Conservation (phyloP, 2,888 invertebrate genomes). For the Monopis laevigella region DNA sequence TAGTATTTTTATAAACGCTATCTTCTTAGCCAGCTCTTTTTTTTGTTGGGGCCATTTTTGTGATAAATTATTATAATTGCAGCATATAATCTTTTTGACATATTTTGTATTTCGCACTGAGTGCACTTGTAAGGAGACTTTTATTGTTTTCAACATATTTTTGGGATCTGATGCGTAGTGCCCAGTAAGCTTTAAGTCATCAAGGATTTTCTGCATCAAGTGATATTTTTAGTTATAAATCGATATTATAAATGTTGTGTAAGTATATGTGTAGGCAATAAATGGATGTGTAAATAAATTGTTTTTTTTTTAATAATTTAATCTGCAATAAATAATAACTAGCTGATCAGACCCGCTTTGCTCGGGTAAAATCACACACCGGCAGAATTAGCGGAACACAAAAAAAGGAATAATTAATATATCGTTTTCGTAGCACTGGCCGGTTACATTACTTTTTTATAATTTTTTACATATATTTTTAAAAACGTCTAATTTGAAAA, state of each 20-base stretch:
- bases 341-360: too few relatives aligned
- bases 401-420: too few relatives aligned
- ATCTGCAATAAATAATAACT: too few relatives aligned
- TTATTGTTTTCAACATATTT: not conserved
- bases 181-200: not conserved
- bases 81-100: not conserved
- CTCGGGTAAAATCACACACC: too few relatives aligned
- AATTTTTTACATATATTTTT: too few relatives aligned
- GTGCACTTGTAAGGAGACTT: not conserved
- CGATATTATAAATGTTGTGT: conserved; percentile 2
- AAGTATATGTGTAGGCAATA: not conserved
- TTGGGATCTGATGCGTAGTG: conserved; percentile 1
- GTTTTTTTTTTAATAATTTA: not conserved
- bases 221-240: conserved; percentile 11
- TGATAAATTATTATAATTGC: conserved; percentile 4
- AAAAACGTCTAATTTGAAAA: too few relatives aligned
- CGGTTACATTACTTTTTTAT: too few relatives aligned
- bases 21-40: not conserved
- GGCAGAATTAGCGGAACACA: too few relatives aligned
- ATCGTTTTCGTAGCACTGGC: too few relatives aligned
- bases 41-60: not conserved
- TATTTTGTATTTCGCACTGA: not conserved
- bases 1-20: not conserved
- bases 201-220: conserved; percentile 7
- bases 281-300: conserved; percentile 1